Evolutionary conservation across 1,140 invertebrate genomes (phyloP).

Genomic region (Anoplophora glabripennis): DNA sequence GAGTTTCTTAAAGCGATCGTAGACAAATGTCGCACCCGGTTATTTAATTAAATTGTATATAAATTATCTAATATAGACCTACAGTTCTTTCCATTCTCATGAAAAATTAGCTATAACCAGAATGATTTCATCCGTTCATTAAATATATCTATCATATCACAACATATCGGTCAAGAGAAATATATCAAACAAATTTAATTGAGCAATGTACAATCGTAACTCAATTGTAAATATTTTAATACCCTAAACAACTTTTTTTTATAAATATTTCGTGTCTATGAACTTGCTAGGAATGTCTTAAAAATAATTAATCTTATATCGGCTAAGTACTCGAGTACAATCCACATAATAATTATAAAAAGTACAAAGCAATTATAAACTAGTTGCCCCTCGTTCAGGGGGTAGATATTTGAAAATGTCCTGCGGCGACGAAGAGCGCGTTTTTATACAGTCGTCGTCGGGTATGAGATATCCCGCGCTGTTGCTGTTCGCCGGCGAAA

Average conservation of each 20-base stretch:
- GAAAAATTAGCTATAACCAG: slow-evolving; percentile 44
- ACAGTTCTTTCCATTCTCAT: slow-evolving; percentile 50
- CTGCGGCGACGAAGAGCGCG: slow-evolving; percentile 5
- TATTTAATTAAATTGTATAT: slow-evolving; percentile 24
- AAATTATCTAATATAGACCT: slow-evolving; percentile 54
- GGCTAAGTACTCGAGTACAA: slow-evolving; percentile 41
- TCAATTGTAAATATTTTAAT: slow-evolving; percentile 42
- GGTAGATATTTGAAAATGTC: slow-evolving; percentile 2
- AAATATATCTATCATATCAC: slow-evolving; percentile 33
- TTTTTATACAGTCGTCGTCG: background rate
- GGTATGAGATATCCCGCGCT: background rate
- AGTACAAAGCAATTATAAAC: slow-evolving; percentile 47
- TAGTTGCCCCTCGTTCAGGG: slow-evolving; percentile 19
- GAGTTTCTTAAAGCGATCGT: slow-evolving; percentile 21
- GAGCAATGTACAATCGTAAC: slow-evolving; percentile 46
- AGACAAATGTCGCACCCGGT: slow-evolving; percentile 8
- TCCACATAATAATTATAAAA: slow-evolving; percentile 45
- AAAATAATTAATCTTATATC: slow-evolving; percentile 44
- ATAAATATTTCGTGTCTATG: slow-evolving; percentile 40
- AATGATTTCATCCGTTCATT: slow-evolving; percentile 18
- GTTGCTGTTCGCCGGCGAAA: background rate
- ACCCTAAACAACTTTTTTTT: slow-evolving; percentile 40
- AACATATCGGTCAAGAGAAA: slow-evolving; percentile 26
- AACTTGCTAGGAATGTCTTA: slow-evolving; percentile 40
- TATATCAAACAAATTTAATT: slow-evolving; percentile 36